phyloP scores from a whole-genome alignment of 1,140 invertebrate genomes.

The Plutomurus gul region DNA sequence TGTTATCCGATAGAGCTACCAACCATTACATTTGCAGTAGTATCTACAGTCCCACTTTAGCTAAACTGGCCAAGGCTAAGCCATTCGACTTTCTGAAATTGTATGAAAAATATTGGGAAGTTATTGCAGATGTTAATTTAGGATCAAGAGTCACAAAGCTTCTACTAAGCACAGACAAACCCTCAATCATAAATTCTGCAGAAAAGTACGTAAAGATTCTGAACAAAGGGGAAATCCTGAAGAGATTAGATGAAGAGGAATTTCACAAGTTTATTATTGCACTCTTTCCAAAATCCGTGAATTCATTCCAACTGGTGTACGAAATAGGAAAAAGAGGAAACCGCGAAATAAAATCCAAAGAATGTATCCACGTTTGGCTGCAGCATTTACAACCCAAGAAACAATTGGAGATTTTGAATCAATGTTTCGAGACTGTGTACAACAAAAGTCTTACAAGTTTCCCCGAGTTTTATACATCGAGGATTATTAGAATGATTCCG shows the following conservation, averaged over 20 bases:
- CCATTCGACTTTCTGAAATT: conserved; percentile 34
- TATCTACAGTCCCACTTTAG: conserved; percentile 1
- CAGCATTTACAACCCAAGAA: not conserved
- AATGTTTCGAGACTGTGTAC: conserved; percentile 31
- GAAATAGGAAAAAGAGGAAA: conserved; percentile 11
- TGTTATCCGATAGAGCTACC: not conserved
- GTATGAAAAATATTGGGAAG: conserved; percentile 37
- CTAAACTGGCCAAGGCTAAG: not conserved
- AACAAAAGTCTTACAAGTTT: conserved; percentile 10
- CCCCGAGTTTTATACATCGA: conserved; percentile 33
- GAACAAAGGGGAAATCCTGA: not conserved
- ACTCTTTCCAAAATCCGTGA: conserved; percentile 20
- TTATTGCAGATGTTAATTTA: not conserved
- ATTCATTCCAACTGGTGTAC: conserved; percentile 21
- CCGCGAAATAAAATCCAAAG: not conserved
- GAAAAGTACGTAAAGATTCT: conserved; percentile 7
- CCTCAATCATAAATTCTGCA: not conserved
- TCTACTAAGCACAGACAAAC: not conserved
- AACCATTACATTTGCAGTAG: conserved; percentile 8
- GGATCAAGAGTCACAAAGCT: conserved; percentile 5
- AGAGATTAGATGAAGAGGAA: not conserved
- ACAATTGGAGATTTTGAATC: conserved; percentile 3
- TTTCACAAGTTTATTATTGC: conserved; percentile 30
- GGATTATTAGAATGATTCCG: not conserved
- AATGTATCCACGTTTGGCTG: conserved; percentile 28